Evolutionary conservation across 2,113 vertebrate genomes (phyloP).

Genomic region (Hippocampus barbouri): DNA sequence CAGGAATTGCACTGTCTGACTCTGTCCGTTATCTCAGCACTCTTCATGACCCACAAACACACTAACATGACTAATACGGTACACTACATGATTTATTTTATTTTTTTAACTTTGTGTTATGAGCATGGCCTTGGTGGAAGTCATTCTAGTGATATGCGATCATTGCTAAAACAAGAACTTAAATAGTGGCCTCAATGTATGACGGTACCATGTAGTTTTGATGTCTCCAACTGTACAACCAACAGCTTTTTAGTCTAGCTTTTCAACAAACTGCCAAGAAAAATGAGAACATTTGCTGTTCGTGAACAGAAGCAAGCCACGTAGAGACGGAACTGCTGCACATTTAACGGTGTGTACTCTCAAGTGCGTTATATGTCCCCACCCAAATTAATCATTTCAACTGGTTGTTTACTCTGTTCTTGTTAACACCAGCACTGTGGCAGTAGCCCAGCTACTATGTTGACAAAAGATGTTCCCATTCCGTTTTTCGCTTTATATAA

Average conservation of each 20-base stretch:
- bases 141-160: neutral
- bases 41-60: too few species aligned
- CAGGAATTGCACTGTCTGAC: too few species aligned
- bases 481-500: neutral
- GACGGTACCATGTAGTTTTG: neutral
- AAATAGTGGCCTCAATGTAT: neutral
- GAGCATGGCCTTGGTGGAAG: neutral
- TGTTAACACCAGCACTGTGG: neutral
- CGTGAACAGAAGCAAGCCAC: neutral
- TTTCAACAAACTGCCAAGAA: neutral
- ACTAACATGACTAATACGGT: too few species aligned
- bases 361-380: neutral
- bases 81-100: too few species aligned
- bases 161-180: neutral
- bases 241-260: neutral
- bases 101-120: too few species aligned
- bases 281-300: neutral
- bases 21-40: too few species aligned
- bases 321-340: neutral
- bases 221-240: neutral
- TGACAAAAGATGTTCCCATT: neutral
- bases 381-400: neutral
- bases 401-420: neutral
- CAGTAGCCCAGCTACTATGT: neutral
- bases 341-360: neutral